phyloP scores from a whole-genome alignment of 2,113 vertebrate species.

The Nematolebias whitei region DNA sequence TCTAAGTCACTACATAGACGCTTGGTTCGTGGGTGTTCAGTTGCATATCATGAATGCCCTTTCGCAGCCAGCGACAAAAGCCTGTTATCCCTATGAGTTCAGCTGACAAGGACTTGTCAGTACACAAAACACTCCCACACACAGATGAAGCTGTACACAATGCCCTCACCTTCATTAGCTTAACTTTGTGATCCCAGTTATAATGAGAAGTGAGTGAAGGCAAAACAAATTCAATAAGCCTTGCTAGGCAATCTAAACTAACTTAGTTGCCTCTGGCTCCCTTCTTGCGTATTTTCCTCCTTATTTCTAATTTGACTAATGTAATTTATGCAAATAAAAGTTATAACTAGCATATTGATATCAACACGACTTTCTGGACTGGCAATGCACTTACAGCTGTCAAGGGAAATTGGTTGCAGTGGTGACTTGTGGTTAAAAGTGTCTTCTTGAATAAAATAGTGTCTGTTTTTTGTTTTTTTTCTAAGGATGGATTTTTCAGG shows the following conservation, averaged over 20 bases:
- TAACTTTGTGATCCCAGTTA: conserved; percentile 38
- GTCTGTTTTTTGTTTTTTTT: background rate
- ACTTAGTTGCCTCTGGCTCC: conserved; percentile 62
- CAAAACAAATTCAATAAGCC: conserved; percentile 59
- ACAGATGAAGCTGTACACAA: background rate
- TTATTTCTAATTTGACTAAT: conserved; percentile 70
- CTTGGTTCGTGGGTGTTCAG: conserved; percentile 52
- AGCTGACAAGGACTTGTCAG: conserved; percentile 30
- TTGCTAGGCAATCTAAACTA: conserved; percentile 39
- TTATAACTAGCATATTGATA: conserved; percentile 81
- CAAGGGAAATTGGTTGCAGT: conserved; percentile 64
- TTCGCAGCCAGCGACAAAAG: conserved; percentile 32
- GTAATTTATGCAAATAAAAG: conserved; percentile 78
- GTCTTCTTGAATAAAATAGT: too few relatives aligned
- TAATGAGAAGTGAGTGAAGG: conserved; percentile 59
- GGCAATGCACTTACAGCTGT: conserved; percentile 63
- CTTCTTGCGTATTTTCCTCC: conserved; percentile 26
- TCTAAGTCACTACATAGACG: conserved; percentile 53
- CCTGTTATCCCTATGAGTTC: conserved; percentile 20
- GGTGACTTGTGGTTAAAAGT: background rate
- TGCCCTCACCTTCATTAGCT: conserved; percentile 60
- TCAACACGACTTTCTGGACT: conserved; percentile 62
- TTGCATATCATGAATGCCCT: conserved; percentile 32
- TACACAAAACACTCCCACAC: conserved; percentile 19
- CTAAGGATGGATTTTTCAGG: too few relatives aligned